phyloP scores from a whole-genome alignment of 1,140 invertebrate genomes.

The Leucophenga varia region DNA sequence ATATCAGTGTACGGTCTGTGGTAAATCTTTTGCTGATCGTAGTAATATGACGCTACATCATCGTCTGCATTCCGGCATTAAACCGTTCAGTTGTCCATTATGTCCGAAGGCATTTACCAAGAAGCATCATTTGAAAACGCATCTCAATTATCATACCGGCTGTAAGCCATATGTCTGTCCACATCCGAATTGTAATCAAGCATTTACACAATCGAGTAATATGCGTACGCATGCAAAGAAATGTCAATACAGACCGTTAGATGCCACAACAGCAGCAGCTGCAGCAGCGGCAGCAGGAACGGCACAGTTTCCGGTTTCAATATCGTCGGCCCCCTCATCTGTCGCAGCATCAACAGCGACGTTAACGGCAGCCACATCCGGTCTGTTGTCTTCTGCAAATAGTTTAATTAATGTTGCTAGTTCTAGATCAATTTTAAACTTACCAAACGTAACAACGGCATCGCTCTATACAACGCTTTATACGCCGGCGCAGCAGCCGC shows the following conservation, averaged over 20 bases:
- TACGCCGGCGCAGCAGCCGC: conserved; percentile 16
- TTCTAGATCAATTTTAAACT: too few relatives aligned
- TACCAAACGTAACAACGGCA: conserved; percentile 1
- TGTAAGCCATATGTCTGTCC: conserved; percentile 75
- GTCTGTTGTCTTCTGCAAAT: conserved; percentile 11
- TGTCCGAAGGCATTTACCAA: conserved; percentile 88
- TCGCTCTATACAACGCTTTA: conserved; percentile 1
- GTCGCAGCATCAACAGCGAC: not conserved
- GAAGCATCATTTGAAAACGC: conserved; percentile 81
- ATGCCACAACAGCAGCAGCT: conserved; percentile 18
- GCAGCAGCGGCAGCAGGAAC: conserved; percentile 10
- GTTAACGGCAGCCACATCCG: conserved; percentile 6
- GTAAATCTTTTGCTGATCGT: conserved; percentile 68
- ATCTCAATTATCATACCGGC: conserved; percentile 78
- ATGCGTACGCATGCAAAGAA: conserved; percentile 78
- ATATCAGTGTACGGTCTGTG: conserved; percentile 52
- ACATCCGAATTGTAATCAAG: conserved; percentile 69
- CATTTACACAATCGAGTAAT: conserved; percentile 77
- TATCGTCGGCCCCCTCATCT: not conserved
- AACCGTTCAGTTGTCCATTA: conserved; percentile 82
- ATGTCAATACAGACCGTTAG: conserved; percentile 58
- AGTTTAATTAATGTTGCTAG: not conserved
- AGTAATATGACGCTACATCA: conserved; percentile 82
- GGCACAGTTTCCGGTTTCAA: conserved; percentile 1
- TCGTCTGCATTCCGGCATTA: conserved; percentile 75